Evolutionary conservation across 2,113 vertebrate species (phyloP).

Genomic region (Illadopsis cleaveri): DNA sequence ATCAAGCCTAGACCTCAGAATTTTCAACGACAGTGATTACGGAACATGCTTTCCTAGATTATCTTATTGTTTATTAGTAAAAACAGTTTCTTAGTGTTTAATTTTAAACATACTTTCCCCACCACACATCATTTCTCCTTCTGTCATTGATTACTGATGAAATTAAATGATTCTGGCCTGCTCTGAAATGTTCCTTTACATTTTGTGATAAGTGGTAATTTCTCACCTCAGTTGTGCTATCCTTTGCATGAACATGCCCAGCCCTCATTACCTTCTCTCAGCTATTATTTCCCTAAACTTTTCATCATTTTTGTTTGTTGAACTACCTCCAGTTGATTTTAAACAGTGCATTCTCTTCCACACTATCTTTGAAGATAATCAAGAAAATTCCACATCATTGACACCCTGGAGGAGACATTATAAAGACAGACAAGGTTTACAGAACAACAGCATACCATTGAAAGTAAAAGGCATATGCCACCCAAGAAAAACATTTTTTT

Average conservation of each 20-base stretch:
- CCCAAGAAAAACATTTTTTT: background rate
- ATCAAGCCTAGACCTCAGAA: background rate
- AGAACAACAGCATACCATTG: background rate
- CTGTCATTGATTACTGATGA: slow-evolving; percentile 11
- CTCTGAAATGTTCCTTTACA: background rate
- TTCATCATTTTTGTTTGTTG: slow-evolving; percentile 29
- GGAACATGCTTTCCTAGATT: background rate
- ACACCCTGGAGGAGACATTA: slow-evolving; percentile 8
- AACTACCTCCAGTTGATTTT: slow-evolving; percentile 34
- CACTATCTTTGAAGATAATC: slow-evolving; percentile 7
- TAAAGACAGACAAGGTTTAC: background rate
- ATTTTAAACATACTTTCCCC: background rate
- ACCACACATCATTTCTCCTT: background rate
- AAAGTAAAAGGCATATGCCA: background rate
- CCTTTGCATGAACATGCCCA: slow-evolving; percentile 40
- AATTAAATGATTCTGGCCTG: background rate
- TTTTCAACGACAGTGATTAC: background rate
- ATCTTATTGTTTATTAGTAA: background rate
- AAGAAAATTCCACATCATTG: background rate
- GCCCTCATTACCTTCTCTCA: background rate
- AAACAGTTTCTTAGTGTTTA: background rate
- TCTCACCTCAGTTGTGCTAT: background rate
- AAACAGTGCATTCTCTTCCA: background rate
- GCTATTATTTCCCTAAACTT: slow-evolving; percentile 42
- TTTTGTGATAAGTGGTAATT: background rate